Evolutionary conservation across 2,113 vertebrate genomes (phyloP), one percentile per base, ranked within the genome.

Genomic region (Nothobranchius kuhntae): DNA sequence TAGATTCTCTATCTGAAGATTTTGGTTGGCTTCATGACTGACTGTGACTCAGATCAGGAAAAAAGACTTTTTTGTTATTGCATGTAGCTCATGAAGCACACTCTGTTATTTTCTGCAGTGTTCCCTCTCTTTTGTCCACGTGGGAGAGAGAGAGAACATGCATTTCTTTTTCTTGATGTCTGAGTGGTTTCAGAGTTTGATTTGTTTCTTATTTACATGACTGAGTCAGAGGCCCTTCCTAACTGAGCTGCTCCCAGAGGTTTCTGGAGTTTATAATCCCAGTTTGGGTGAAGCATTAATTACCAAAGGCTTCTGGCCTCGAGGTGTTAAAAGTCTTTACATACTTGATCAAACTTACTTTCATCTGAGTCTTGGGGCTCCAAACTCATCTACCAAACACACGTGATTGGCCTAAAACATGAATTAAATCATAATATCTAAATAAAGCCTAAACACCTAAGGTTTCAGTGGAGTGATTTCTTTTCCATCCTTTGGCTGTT

Each of bases 121-220:
- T 35, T 71, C 30, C 36, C 53, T 46, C 15, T 24, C 50, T 15
- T 21, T 69, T 47, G 44, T 17, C 7, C 0, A 1, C 13, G 2
- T 8, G 30, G 42, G 40, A 15, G 53, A 30, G 21, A 30, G 21
- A 21, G 46, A 11, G 53, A 38, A 73, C 75, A 69, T 78, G 51
- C n/a, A 83, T 85, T 76, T 73, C 38, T 21, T 67, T 40, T 1
- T 9, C 78, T 61, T 69, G 71, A 85, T 82, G 54, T 71, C 50
- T 45, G 79, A 83, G 69, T 83, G 78, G 58, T 80, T 87, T 81
- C 70, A 81, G 75, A 83, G 84, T 87, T 76, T 63, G 61, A 61
- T 56, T 67, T 55, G 59, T 78, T 70, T 77, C 71, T 67, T 83
- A 84, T 90, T 90, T 91, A 91, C 79, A 89, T 86, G 69, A 77